Base-by-base conservation (phyloP, 2,797 vertebrate species). In the Labroides dimidiatus region DNA sequence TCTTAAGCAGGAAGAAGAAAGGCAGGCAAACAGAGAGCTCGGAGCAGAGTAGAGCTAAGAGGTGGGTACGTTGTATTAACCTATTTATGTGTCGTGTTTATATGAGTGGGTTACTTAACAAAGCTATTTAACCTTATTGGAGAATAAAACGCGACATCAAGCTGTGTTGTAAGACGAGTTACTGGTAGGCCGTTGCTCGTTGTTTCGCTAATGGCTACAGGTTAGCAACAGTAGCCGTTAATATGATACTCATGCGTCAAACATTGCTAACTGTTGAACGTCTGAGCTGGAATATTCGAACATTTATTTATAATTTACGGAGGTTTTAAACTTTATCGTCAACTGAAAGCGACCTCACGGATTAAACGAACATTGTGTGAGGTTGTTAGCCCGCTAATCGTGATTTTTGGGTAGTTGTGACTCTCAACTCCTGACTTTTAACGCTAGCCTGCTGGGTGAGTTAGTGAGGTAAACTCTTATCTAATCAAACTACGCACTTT, bases 381-480 rank as follows among this genome's bases (percentile, higher is more conserved):
- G 17, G 20, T 9, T 20, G 47, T 67, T 75, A 59, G 75, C 70
- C 21, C 8, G 43, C 4, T 62, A 15, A 54, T 10, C n/a, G 8
- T 6, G 27, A 42, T 7, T 54, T 21, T 19, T 33, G 5, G 66
- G 24, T 65, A 41, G 44, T 36, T 47, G 10, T 4, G n/a, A 1
- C 20, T 11, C 13, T 45, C 13, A 57, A 8, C n/a, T 55, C 12
- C 12, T 48, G 47, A 57, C 68, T 54, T 65, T 70, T 72, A 69
- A 30, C n/a, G 6, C 42, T 49, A 56, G 78, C 58, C 49, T 65
- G 73, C 81, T 81, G 83, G 84, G 52, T 59, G 68, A 76, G 8
- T 49, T 24, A 49, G 24, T 21, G 19, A 47, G 6, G 20, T 47
- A 47, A 57, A 37, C 1, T 4, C 2, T 44, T 3, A 36, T 17